Base-by-base conservation (phyloP, 2,113 vertebrate species). In the Daubentonia madagascariensis region DNA sequence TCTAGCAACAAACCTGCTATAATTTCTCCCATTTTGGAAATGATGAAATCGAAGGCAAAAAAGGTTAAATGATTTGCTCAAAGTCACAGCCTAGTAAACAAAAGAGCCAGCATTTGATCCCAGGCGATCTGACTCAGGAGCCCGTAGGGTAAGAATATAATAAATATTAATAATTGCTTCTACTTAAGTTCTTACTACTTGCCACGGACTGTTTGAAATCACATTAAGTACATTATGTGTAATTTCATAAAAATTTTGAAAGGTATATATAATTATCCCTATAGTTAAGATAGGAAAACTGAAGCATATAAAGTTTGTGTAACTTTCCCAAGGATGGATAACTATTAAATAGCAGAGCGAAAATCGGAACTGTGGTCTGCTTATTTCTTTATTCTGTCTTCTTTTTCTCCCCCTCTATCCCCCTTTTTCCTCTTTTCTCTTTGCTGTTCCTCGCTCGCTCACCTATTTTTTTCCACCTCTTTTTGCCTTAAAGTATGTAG, bases 401-500 rank as follows among this genome's bases (percentile, higher is more conserved):
- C n/a, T 35, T 61, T 43, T 23, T 40, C 65, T 50, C 22, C 11
- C 13, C 11, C 14, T 52, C 1, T 37, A 28, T 57, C 5, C 63
- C 67, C n/a, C 2, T 30, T 94, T 92, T 87, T 54, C 18, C n/a
- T 20, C 57, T 93, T 67, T 95, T 73, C 48, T 85, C 11, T 84
- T 86, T 91, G 61, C 32, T 35, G 65, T 43, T 91, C 28, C 43
- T 95, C 20, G 91, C 32, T 68, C 14, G 40, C 13, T 79, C 8
- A 48, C 1, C n/a, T 57, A 91, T 22, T 76, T 91, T 22, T 72
- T 57, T 57, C 20, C 3, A 92, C 14, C 7, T 91, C 14, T 45
- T 88, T 90, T 94, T 81, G 23, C 22, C 28, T 86, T 94, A 72
- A 96, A 79, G 87, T 57, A 45, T 61, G 86, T 10, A 89, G 40